These are phyloP conservation scores for Aptenodytes patagonicus DNA, from an alignment of 2,113 vertebrate genomes.

Conservation along the genomic window DNA sequence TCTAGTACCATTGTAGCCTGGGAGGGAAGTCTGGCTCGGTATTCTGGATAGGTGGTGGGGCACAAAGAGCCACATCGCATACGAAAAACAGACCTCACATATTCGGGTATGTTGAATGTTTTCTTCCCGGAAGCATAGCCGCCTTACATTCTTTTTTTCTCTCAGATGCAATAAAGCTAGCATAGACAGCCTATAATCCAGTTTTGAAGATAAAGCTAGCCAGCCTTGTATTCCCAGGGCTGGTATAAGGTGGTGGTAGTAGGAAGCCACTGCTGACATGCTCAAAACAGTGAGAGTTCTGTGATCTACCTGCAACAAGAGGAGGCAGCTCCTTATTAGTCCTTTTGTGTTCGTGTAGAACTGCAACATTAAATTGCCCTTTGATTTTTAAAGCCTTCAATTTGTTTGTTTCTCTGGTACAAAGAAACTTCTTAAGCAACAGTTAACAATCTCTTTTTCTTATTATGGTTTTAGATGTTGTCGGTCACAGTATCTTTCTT, in stretches of 20 bases:
- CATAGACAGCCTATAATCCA: background rate
- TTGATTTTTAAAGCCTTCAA: conserved; percentile 63
- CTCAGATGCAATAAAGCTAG: background rate
- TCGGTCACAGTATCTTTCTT: conserved; percentile 13
- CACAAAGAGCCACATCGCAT: background rate
- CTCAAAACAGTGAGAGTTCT: conserved; percentile 8
- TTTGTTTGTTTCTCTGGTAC: conserved; percentile 64
- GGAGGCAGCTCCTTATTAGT: conserved; percentile 1
- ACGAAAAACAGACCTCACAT: background rate
- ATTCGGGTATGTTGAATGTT: background rate
- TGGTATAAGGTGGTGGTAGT: background rate
- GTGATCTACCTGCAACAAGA: conserved; percentile 40
- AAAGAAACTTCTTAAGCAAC: conserved; percentile 61
- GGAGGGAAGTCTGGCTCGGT: background rate
- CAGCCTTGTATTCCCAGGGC: background rate
- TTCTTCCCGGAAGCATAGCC: background rate
- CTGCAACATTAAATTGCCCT: conserved; percentile 51
- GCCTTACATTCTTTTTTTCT: background rate
- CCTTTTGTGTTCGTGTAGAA: conserved; percentile 12
- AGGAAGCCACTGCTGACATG: background rate
- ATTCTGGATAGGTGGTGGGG: background rate
- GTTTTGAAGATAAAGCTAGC: background rate
- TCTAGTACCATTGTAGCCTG: background rate
- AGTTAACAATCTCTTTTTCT: conserved; percentile 65
- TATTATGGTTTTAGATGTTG: conserved; percentile 60